These are phyloP conservation scores for Lepus oiostolus DNA, from an alignment of 2,797 vertebrate species.

Conservation along the genomic window DNA sequence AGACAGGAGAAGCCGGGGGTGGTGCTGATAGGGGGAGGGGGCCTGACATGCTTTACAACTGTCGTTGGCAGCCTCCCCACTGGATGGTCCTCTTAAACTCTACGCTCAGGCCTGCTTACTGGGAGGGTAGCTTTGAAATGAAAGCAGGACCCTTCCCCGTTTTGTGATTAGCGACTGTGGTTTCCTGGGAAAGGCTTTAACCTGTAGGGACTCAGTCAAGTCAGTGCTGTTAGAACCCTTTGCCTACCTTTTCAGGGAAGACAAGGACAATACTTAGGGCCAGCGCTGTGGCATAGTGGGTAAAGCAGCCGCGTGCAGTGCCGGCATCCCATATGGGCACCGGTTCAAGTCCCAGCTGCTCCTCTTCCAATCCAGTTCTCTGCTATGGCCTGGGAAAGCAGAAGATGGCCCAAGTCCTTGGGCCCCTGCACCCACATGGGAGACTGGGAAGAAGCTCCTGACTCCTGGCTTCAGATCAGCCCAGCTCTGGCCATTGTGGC, in stretches of 20 bases:
- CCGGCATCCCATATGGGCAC: too few relatives aligned
- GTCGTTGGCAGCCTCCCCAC: background rate
- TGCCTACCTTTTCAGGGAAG: background rate
- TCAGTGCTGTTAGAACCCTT: background rate
- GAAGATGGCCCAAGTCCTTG: too few relatives aligned
- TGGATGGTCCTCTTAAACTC: slow-evolving; percentile 2
- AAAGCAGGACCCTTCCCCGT: background rate
- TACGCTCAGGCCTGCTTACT: background rate
- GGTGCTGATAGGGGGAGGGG: background rate
- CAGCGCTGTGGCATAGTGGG: too few relatives aligned
- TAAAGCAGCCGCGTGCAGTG: too few relatives aligned
- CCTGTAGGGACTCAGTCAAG: background rate
- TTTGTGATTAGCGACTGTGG: background rate
- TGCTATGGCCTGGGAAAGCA: too few relatives aligned
- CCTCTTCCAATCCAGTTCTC: too few relatives aligned
- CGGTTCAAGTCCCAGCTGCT: too few relatives aligned
- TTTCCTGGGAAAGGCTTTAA: background rate
- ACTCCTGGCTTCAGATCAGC: too few relatives aligned
- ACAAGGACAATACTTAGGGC: background rate
- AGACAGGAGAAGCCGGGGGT: background rate
- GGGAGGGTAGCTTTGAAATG: background rate
- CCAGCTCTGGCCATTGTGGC: too few relatives aligned
- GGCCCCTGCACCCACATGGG: too few relatives aligned
- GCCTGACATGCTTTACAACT: background rate
- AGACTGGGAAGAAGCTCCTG: too few relatives aligned